Percentiles rank a stretch among this genome's conserved stretches.
These are phyloP conservation scores for Pocillopora verrucosa DNA, from an alignment of 64 coral and sea anemone genomes.

Conservation along the genomic window DNA sequence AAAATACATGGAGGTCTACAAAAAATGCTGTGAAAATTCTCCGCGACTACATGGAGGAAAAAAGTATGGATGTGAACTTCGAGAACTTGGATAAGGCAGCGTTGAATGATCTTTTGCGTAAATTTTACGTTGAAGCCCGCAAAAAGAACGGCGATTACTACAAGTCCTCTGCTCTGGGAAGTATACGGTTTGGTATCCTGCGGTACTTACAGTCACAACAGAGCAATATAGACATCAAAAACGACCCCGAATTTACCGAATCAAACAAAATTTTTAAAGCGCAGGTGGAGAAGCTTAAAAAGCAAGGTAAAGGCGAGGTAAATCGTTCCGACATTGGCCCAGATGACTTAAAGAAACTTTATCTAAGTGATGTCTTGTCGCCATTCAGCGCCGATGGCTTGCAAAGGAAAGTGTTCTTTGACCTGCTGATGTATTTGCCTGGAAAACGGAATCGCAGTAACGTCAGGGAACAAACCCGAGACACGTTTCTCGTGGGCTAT, in stretches of 20 bases:
- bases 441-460: conserved; percentile 79
- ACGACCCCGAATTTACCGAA: conserved; percentile 87
- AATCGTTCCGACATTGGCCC: conserved; percentile 65
- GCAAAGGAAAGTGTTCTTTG: conserved; percentile 83
- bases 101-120: conserved; percentile 71
- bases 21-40: conserved; percentile 83
- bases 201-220: conserved; percentile 75
- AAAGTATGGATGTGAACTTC: conserved; percentile 79
- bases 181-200: conserved; percentile 85
- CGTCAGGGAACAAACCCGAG: conserved; percentile 80
- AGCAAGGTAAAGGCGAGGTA: conserved; percentile 80
- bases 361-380: conserved; percentile 79
- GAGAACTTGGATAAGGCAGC: conserved; percentile 64
- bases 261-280: conserved; percentile 93
- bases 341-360: conserved; percentile 93
- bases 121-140: conserved; percentile 91
- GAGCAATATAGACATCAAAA: conserved; percentile 88
- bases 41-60: conserved; percentile 85
- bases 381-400: conserved; percentile 74
- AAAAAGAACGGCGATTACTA: conserved; percentile 95
- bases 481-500: conserved; percentile 72
- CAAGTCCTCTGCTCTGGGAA: conserved; percentile 76
- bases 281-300: conserved; percentile 74
- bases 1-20: conserved; percentile 79
- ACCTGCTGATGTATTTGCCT: conserved; percentile 77